Percentiles rank a stretch among this genome's conserved stretches.
Evolutionary conservation across 2,113 vertebrate species (phyloP).

Genomic region (Diglossa brunneiventris): DNA sequence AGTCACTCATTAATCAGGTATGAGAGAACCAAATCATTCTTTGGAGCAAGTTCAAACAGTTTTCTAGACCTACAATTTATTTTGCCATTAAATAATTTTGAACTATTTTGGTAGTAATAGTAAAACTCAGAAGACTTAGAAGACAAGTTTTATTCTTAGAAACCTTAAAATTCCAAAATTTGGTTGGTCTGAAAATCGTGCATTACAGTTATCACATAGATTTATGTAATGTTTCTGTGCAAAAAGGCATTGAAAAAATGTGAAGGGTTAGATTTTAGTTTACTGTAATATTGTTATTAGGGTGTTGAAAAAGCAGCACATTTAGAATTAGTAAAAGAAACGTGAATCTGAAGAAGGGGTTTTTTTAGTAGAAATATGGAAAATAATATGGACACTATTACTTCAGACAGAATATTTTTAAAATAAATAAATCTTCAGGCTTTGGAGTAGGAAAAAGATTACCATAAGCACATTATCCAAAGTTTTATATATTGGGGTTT

Average conservation of each 20-base stretch:
- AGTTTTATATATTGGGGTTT: not conserved
- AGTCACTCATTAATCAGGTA: not conserved
- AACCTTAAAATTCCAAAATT: not conserved
- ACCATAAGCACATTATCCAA: not conserved
- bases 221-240: not conserved
- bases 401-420: not conserved
- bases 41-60: not conserved
- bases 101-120: not conserved
- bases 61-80: not conserved
- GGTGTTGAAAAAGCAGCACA: not conserved
- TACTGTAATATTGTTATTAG: not conserved
- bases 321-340: not conserved
- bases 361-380: not conserved
- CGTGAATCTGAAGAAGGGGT: not conserved
- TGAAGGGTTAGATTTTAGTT: not conserved
- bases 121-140: not conserved
- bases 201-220: not conserved
- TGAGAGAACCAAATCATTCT: not conserved
- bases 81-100: not conserved
- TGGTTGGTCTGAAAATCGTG: not conserved
- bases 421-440: not conserved
- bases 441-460: not conserved
- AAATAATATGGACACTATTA: not conserved
- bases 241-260: not conserved
- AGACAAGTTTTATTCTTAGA: not conserved